Conservation (phyloP, 2,888 invertebrate genomes). For the Craniophora ligustri region DNA sequence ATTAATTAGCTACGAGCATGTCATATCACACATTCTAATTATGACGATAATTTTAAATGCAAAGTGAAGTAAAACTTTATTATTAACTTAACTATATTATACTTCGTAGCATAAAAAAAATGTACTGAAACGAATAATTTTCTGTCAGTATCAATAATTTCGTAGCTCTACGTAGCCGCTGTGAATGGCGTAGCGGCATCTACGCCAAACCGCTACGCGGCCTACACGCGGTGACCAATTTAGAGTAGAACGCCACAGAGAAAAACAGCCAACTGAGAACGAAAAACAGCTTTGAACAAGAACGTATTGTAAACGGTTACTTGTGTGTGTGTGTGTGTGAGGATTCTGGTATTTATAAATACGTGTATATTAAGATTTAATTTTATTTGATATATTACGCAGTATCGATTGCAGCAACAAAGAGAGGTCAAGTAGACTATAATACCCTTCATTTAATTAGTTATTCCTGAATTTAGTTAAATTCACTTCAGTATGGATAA, state of each 20-base stretch:
- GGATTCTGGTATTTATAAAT: not conserved
- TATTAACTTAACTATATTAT: too few relatives aligned
- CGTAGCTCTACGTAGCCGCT: constrained; percentile 62
- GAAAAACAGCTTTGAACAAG: constrained; percentile 40
- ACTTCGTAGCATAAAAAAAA: too few relatives aligned
- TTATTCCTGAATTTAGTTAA: too few relatives aligned
- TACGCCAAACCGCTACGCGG: constrained; percentile 71
- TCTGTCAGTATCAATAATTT: constrained; percentile 28
- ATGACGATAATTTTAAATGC: too few relatives aligned
- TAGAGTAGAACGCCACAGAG: constrained; percentile 53
- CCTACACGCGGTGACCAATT: constrained; percentile 63
- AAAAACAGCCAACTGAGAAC: constrained; percentile 38
- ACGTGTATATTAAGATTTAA: not conserved
- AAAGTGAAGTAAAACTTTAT: too few relatives aligned
- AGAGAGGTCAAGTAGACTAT: too few relatives aligned
- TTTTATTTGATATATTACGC: not conserved
- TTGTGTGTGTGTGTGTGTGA: constrained; percentile 3
- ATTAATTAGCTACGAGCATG: too few relatives aligned
- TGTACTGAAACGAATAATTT: not conserved
- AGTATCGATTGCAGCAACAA: too few relatives aligned
- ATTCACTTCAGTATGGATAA: not conserved
- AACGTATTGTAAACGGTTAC: constrained; percentile 5
- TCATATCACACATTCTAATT: too few relatives aligned
- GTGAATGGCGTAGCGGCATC: constrained; percentile 67
- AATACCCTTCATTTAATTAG: too few relatives aligned